Base-by-base conservation (phyloP, 1,140 invertebrate species). In the Arion vulgaris region DNA sequence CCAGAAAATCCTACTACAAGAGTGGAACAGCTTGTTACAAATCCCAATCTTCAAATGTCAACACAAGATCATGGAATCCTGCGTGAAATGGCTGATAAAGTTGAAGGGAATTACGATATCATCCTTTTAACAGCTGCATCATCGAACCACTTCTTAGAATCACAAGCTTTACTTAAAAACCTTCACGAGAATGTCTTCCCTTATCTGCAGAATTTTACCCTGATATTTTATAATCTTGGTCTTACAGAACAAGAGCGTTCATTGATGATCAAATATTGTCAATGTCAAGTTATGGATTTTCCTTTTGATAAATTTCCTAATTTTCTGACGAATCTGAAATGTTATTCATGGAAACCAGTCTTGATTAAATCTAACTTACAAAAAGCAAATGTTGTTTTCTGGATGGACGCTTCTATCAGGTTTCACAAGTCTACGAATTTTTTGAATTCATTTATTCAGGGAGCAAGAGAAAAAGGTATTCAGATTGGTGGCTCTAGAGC, bases 121-220 rank as follows among this genome's bases (percentile, higher is more conserved):
- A 72, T 80, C 26, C 39, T 80, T n/a, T 28, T 80, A 13, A 80
- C 78, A 26, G 68, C 78, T 2, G 66, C 78, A n/a, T 80, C 78
- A 4, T 80, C 78, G 38, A 80, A 80, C 34, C 78, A 80, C 34
- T 80, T 80, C 34, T 28, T 71, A 26, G 78, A 80, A 38, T 71
- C 78, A 7, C 69, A 74, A n/a, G 80, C 80, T 4, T n/a, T 81
- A 34, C 17, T 81, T 1, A 49, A 74, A 28, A 74, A 73, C 32
- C 69, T 81, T 17, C 69, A 81, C 71, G 51, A 36, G 34, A 45
- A 51, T 28, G 49, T 81, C 7, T 81, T 53, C 69, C 80, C 80
- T 17, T 32, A 28, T 32, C 36, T 81, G 19, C 57, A 74, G 32
- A 74, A 81, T 71, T 81, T 73, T n/a, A 39, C 49, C 0, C 26